Conservation (phyloP, 2,888 invertebrate genomes). For the Cynaeus angustus region DNA sequence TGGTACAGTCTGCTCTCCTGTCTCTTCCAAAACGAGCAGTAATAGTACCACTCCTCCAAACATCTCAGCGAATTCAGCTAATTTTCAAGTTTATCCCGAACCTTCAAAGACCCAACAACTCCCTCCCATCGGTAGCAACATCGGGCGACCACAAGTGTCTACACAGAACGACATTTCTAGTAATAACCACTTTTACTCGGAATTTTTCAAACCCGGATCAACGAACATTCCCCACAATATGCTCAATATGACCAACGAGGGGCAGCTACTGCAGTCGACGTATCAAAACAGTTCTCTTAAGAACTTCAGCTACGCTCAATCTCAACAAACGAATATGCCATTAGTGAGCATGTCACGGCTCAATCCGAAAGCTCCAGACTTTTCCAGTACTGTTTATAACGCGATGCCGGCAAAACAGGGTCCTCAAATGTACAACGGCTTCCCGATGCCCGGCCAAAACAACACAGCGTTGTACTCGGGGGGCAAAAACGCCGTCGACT, state of each 20-base stretch:
- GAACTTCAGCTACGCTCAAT: slow-evolving; percentile 67
- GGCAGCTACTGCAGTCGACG: slow-evolving; percentile 65
- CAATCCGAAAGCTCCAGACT: slow-evolving; percentile 88
- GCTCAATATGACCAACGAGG: slow-evolving; percentile 71
- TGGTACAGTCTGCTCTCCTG: slow-evolving; percentile 84
- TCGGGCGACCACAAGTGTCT: slow-evolving; percentile 62
- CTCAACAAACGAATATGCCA: slow-evolving; percentile 66
- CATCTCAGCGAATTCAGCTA: slow-evolving; percentile 61
- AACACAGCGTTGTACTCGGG: slow-evolving; percentile 55
- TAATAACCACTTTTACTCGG: slow-evolving; percentile 56
- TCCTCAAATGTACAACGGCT: slow-evolving; percentile 61
- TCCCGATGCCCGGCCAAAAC: slow-evolving; percentile 59
- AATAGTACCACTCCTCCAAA: slow-evolving; percentile 75
- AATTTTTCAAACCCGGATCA: slow-evolving; percentile 60
- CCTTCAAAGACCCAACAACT: slow-evolving; percentile 61
- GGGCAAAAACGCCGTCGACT: slow-evolving; percentile 39
- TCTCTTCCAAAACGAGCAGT: slow-evolving; percentile 77
- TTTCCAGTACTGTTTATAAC: slow-evolving; percentile 75
- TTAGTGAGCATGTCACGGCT: slow-evolving; percentile 79
- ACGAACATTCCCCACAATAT: slow-evolving; percentile 61
- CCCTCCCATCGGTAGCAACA: slow-evolving; percentile 67
- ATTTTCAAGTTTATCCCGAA: slow-evolving; percentile 62
- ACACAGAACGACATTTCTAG: slow-evolving; percentile 57
- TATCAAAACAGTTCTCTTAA: slow-evolving; percentile 60
- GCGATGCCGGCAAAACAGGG: slow-evolving; percentile 63